These are phyloP conservation scores for Picus viridis DNA, from an alignment of 2,797 vertebrate species.

Conservation along the genomic window DNA sequence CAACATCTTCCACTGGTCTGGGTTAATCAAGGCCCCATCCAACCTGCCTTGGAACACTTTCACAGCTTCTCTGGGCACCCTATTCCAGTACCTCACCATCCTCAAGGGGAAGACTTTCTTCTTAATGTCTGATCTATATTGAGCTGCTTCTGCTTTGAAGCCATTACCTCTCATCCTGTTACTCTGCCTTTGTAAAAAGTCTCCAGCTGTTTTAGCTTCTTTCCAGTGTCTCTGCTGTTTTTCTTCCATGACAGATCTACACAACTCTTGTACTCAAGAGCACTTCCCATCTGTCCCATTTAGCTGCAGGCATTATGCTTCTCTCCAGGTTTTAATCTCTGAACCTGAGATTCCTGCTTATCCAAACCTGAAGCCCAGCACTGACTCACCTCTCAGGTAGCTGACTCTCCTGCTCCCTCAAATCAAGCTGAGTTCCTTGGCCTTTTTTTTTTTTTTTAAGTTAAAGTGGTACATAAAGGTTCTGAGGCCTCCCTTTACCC, in stretches of 20 bases:
- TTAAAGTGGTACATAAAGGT: not conserved
- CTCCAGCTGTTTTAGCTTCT: not conserved
- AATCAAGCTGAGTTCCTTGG: not conserved
- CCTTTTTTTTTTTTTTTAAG: not conserved
- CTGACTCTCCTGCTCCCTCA: not conserved
- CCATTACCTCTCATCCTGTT: no score
- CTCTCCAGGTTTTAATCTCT: not conserved
- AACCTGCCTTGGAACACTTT: no score
- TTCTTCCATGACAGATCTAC: not conserved
- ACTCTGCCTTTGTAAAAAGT: no score
- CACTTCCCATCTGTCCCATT: not conserved
- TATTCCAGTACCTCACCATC: no score
- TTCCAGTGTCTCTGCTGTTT: not conserved
- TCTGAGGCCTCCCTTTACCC: not conserved
- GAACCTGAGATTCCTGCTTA: not conserved
- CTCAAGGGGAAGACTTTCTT: no score
- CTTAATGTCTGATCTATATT: no score
- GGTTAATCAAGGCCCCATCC: no score
- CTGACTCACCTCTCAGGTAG: not conserved
- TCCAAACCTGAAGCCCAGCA: not conserved
- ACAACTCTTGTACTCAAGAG: not conserved
- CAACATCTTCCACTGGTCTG: no score
- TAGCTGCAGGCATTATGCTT: rapidly evolving
- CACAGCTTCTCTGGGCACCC: no score
- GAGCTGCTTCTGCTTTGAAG: no score